phyloP scores from a whole-genome alignment of 1,140 invertebrate genomes.

The Tetranychus urticae region DNA sequence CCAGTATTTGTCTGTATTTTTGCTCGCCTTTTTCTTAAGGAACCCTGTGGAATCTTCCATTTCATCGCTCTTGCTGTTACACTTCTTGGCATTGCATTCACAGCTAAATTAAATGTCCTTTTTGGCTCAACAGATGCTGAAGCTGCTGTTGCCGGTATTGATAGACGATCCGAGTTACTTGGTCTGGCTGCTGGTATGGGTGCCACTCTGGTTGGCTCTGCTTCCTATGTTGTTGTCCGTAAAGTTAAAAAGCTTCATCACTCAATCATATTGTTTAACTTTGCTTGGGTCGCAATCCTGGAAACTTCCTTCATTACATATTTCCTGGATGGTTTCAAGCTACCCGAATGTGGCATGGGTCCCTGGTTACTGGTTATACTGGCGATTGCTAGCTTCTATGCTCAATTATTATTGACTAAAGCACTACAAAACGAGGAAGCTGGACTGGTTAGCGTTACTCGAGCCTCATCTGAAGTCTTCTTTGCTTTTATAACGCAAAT shows the following conservation, averaged over 20 bases:
- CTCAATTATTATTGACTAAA: conserved; percentile 14
- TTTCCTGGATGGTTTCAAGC: conserved; percentile 46
- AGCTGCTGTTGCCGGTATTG: background rate
- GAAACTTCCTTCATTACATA: conserved; percentile 49
- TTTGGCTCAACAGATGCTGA: conserved; percentile 11
- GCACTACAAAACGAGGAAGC: conserved; percentile 16
- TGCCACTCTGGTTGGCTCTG: conserved; percentile 62
- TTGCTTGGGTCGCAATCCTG: conserved; percentile 50
- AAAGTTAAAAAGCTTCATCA: conserved; percentile 63
- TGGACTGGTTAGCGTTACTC: conserved; percentile 15
- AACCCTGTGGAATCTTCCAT: conserved; percentile 29
- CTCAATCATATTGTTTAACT: conserved; percentile 67
- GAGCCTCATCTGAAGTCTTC: conserved; percentile 56
- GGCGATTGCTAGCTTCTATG: conserved; percentile 19
- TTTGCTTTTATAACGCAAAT: conserved; percentile 72
- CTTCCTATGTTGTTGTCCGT: conserved; percentile 58
- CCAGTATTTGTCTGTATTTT: conserved; percentile 30
- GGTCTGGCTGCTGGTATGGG: conserved; percentile 56
- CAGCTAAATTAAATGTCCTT: conserved; percentile 28
- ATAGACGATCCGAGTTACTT: conserved; percentile 29
- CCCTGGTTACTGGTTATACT: conserved; percentile 49
- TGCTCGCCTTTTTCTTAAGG: conserved; percentile 28
- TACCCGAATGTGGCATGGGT: conserved; percentile 49
- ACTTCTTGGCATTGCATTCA: conserved; percentile 26
- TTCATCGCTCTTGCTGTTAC: conserved; percentile 26